These are phyloP conservation scores for Lithophane leautieri DNA, from an alignment of 2,888 invertebrate species.

Conservation along the genomic window DNA sequence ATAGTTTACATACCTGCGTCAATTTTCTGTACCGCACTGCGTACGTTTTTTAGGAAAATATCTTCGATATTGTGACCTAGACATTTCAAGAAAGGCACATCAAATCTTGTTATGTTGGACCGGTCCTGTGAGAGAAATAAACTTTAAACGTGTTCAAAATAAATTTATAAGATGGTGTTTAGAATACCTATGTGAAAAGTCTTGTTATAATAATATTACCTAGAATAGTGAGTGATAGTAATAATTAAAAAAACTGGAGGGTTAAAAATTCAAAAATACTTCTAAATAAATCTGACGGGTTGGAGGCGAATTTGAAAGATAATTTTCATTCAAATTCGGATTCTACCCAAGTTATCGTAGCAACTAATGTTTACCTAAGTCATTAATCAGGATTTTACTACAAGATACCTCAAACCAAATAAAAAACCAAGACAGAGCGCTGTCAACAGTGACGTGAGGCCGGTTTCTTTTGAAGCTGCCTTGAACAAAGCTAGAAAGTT, in stretches of 20 bases:
- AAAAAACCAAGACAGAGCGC: too few relatives aligned
- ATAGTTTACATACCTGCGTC: neutral
- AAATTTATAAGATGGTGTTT: neutral
- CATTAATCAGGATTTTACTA: too few relatives aligned
- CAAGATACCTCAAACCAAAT: too few relatives aligned
- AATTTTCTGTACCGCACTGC: slow-evolving; percentile 45
- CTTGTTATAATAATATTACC: neutral
- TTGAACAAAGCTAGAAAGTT: too few relatives aligned
- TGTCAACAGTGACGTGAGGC: too few relatives aligned
- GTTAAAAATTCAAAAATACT: too few relatives aligned
- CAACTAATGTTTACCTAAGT: too few relatives aligned
- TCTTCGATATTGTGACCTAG: slow-evolving; percentile 29
- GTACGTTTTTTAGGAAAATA: slow-evolving; percentile 26
- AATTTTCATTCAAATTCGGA: too few relatives aligned
- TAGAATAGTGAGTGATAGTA: neutral
- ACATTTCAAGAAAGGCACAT: slow-evolving; percentile 1
- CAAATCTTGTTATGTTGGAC: slow-evolving; percentile 17
- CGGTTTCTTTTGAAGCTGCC: too few relatives aligned
- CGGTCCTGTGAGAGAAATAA: slow-evolving; percentile 32
- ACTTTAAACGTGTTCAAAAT: slow-evolving; percentile 37
- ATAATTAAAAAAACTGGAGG: neutral
- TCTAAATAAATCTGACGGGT: too few relatives aligned
- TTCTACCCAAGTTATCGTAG: too few relatives aligned
- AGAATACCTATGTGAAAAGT: neutral
- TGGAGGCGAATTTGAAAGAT: too few relatives aligned